Conservation (phyloP, 2,113 vertebrate species). For the Pelecanoides urinatrix region DNA sequence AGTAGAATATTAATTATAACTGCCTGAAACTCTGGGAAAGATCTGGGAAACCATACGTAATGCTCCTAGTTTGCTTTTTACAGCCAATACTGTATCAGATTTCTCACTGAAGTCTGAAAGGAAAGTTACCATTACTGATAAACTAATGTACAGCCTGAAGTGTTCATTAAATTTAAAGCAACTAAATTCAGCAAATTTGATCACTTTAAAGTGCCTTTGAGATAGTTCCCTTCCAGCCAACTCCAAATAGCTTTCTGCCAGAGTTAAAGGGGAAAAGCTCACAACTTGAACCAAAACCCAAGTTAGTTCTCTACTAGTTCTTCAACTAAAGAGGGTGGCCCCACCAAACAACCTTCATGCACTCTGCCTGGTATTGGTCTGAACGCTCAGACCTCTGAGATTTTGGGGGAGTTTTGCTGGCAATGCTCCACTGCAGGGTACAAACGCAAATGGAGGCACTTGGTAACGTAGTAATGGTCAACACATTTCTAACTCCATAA, state of each 20-base stretch:
- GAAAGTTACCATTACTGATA: not conserved
- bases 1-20: not conserved
- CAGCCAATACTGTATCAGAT: not conserved
- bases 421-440: not conserved
- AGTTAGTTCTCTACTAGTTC: not conserved
- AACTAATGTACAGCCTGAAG: not conserved
- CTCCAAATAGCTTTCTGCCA: slow-evolving; percentile 11
- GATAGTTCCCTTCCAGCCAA: slow-evolving; percentile 4
- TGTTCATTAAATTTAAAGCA: not conserved
- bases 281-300: not conserved
- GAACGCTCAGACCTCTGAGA: not conserved
- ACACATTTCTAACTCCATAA: slow-evolving; percentile 10
- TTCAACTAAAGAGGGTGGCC: not conserved
- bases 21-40: not conserved
- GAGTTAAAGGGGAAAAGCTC: not conserved
- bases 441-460: not conserved
- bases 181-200: not conserved
- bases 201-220: slow-evolving; percentile 58
- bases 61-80: not conserved
- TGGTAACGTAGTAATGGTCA: not conserved
- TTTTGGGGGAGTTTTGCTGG: not conserved
- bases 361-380: not conserved
- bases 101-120: not conserved
- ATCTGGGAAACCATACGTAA: not conserved
- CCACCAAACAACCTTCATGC: not conserved